Base-by-base conservation (phyloP, 2,113 vertebrate genomes). In the Psittacula cyanocephala region DNA sequence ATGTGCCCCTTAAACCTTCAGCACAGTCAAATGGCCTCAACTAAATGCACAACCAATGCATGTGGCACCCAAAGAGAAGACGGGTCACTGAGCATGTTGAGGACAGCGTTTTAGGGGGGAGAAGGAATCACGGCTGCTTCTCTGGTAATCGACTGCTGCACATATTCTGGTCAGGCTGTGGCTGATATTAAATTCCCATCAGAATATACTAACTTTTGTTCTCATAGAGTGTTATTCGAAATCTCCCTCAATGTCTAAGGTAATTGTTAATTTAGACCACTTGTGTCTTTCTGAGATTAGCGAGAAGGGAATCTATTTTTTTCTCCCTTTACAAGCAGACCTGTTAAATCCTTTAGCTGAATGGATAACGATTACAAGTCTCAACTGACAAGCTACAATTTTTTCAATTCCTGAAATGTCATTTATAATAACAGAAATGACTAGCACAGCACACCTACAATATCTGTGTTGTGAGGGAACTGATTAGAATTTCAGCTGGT, bases 311-410 rank as follows among this genome's bases (percentile, higher is more conserved):
- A 64, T 75, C n/a, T 87, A 8, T 47, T 76, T 93, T 93, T 77
- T 78, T 52, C 35, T 76, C 57, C 68, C 33, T 87, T 77, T 68
- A 89, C 81, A 91, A 92, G 86, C 84, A 88, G 50, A 39, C 50
- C 83, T 90, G 67, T 39, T 95, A 94, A 96, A 95, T 91, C 78
- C 55, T 90, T 91, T 80, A 31, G 13, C 82, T 91, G 83, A 95
- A 76, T 87, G 95, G 96, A 83, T 89, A 96, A 82, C n/a, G 17
- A 96, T 96, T 97, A 86, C 91, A 93, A 91, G 53, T 81, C 89
- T 94, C 87, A 80, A 39, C 82, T 94, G 95, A 96, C 92, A 84
- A 85, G 94, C 74, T 78, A 13, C 81, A 89, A 43, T 80, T 91
- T 94, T 95, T 96, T 91, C 63, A 92, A 5, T 94, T 95, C 59